These are phyloP conservation scores for Coendou prehensilis DNA, from an alignment of 2,797 vertebrate species.

Conservation along the genomic window DNA sequence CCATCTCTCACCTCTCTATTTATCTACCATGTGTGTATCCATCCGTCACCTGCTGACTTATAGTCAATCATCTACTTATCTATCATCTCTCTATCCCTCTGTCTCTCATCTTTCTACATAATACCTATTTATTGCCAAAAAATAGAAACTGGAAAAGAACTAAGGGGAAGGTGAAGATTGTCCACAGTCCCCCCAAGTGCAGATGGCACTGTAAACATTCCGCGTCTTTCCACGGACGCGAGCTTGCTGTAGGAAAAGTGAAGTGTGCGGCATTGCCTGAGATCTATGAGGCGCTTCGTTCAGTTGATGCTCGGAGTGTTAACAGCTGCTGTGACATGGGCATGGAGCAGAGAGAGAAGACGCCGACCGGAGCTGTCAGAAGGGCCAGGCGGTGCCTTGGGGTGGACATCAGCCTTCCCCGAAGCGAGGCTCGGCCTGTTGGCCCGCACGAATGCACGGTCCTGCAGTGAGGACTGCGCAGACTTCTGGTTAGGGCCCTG, in stretches of 20 bases:
- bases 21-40: not conserved
- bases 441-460: not conserved
- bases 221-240: accelerated
- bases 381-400: accelerated
- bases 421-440: accelerated
- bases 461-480: not conserved
- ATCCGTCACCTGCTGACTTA: not conserved
- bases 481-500: not conserved
- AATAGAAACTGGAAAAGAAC: not conserved
- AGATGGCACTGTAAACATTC: accelerated
- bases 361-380: accelerated
- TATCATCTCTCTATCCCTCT: not conserved
- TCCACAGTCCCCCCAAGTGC: accelerated
- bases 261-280: accelerated
- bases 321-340: accelerated
- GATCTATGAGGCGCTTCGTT: not conserved
- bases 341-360: not conserved
- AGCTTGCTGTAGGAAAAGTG: too few relatives aligned
- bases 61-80: not conserved
- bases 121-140: not conserved
- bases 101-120: too few relatives aligned
- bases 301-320: not conserved
- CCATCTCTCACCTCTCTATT: not conserved
- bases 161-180: too few relatives aligned
- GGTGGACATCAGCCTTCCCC: accelerated